Evolutionary conservation across 2,888 invertebrate species (phyloP).

Genomic region (Drosophila siamana): DNA sequence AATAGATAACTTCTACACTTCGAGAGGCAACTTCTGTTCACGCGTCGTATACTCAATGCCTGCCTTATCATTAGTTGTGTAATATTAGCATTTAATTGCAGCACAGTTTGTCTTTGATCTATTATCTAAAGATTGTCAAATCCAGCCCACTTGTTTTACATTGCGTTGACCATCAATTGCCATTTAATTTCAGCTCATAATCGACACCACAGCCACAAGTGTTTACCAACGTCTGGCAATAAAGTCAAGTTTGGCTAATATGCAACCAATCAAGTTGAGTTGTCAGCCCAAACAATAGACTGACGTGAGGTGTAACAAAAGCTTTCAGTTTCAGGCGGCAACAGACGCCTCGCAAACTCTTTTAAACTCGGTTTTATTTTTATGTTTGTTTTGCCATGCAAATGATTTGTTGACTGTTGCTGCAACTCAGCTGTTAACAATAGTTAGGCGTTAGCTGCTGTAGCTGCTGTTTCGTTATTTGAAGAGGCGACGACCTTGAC

Average conservation of each 20-base stretch:
- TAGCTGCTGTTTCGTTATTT: constrained; percentile 14
- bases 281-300: constrained; percentile 44
- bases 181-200: background rate
- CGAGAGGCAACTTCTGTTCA: background rate
- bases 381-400: constrained; percentile 36
- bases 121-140: background rate
- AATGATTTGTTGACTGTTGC: constrained; percentile 60
- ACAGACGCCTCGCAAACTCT: constrained; percentile 50
- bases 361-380: background rate
- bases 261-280: constrained; percentile 31
- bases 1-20: no score
- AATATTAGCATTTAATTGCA: background rate
- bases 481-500: background rate
- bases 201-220: background rate
- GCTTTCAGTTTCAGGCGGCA: constrained; percentile 58
- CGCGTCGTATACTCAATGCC: background rate
- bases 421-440: constrained; percentile 36
- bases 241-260: constrained; percentile 12
- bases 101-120: no score
- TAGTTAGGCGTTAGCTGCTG: constrained; percentile 8
- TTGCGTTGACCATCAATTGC: background rate
- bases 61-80: background rate
- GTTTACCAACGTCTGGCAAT: background rate
- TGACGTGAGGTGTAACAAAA: constrained; percentile 54
- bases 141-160: background rate